Base-by-base conservation (phyloP, 2,888 invertebrate species). In the Ichneumoninae sp. region DNA sequence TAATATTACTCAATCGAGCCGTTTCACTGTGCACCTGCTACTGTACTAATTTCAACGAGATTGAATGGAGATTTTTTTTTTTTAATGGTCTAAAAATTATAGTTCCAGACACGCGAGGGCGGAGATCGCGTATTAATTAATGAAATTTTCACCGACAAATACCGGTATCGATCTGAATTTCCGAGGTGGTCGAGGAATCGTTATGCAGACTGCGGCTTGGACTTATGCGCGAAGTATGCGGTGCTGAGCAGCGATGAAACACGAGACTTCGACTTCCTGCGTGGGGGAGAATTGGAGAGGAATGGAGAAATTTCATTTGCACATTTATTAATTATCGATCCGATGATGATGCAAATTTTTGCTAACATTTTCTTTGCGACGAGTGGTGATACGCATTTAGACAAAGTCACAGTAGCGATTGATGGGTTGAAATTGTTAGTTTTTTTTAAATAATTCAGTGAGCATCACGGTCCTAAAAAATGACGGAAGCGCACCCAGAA, bases 141-240 rank as follows among this genome's bases (percentile, higher is more conserved):
- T 72, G 68, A 72, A 65, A 66, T 54, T 76, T 83, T 80, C 78
- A 84, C 81, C 65, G 70, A 76, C 84, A 72, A 80, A 77, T 80
- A 19, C 57, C 62, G 50, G 54, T 33, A 65, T 26, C 50, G 6
- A 54, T 72, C 65, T 81, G 54, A 70, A 84, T 81, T 81, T 84
- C 81, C 78, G 77, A 84, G 65, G 36, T 50, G 78, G 78, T 26
- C 66, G 74, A 69, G 19, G 54, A 22, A 84, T 77, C 74, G 78
- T 74, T 78, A 78, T 77, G 65, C 78, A 30, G 30, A 70, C 30
- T 26, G 30, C 60, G 62, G 60, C 47, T 60, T 7, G 36, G 10
- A 26, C 22, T 26, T 22, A 30, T 0, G 74, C 10, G 62, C 60
- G 47, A 22, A 47, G 30, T 75, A 36, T 8, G 65, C 36, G 44